phyloP scores from a whole-genome alignment of 2,113 vertebrate species.

The Gopherus flavomarginatus region DNA sequence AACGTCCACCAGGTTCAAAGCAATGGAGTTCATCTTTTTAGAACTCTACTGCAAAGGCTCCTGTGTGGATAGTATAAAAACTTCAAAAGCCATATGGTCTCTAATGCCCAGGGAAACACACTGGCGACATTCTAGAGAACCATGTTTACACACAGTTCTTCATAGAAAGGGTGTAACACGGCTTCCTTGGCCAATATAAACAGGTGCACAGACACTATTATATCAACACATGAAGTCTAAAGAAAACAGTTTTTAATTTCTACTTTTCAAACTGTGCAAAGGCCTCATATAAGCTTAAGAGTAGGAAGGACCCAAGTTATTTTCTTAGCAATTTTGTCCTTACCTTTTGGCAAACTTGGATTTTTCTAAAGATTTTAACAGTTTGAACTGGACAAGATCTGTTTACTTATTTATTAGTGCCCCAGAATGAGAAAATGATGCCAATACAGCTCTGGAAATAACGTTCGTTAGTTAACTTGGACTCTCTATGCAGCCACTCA shows the following conservation, averaged over 20 bases:
- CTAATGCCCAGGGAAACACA: not conserved
- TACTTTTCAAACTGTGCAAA: not conserved
- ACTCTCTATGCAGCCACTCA: not conserved
- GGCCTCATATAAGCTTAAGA: not conserved
- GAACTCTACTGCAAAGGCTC: not conserved
- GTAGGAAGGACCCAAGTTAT: accelerated
- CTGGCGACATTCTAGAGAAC: not conserved
- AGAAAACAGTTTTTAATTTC: not conserved
- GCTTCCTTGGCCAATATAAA: not conserved
- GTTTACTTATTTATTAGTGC: not conserved
- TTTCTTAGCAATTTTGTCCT: not conserved
- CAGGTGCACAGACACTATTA: not conserved
- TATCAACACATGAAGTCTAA: not conserved
- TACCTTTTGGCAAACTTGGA: not conserved
- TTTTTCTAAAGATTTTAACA: not conserved
- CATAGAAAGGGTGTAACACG: not conserved
- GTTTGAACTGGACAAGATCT: not conserved
- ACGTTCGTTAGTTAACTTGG: not conserved
- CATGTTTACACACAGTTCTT: not conserved
- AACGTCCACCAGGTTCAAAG: not conserved
- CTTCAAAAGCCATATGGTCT: not conserved
- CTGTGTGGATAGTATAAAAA: not conserved
- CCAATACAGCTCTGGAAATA: not conserved
- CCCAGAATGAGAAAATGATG: not conserved
- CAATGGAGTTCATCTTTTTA: not conserved